Evolutionary conservation across 2,888 invertebrate genomes (phyloP).

Genomic region (Ophioninae sp.): DNA sequence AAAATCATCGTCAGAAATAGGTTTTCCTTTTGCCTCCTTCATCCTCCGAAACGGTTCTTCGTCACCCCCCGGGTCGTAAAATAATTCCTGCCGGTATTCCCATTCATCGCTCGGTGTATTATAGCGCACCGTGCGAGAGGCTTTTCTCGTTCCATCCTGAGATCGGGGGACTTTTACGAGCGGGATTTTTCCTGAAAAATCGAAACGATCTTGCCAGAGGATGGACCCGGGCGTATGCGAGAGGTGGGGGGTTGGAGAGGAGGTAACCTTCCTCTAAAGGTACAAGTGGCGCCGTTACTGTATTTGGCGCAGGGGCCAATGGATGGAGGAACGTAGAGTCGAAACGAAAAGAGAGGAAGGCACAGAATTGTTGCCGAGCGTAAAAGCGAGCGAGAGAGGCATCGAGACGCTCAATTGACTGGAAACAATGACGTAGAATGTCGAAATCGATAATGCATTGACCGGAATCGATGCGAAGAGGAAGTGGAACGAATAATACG

Average conservation of each 20-base stretch:
- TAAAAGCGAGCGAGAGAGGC: conserved; percentile 3
- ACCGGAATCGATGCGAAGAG: conserved; percentile 64
- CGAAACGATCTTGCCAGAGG: conserved; percentile 29
- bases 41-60: conserved; percentile 4
- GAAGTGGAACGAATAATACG: conserved; percentile 66
- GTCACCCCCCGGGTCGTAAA: conserved; percentile 23
- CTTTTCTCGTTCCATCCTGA: conserved; percentile 21
- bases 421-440: conserved; percentile 66
- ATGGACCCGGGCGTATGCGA: conserved; percentile 10
- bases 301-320: conserved; percentile 22
- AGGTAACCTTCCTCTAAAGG: conserved; percentile 28
- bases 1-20: conserved; percentile 2
- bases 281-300: conserved; percentile 30
- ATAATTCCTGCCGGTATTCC: conserved; percentile 29
- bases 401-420: conserved; percentile 59
- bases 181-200: conserved; percentile 37
- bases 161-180: conserved; percentile 39
- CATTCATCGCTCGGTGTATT: conserved; percentile 17
- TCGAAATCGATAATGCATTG: conserved; percentile 65
- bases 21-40: conserved; percentile 2
- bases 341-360: not conserved
- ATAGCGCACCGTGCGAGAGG: not conserved
- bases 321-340: not conserved
- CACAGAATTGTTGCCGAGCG: not conserved
- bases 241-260: not conserved